These are phyloP conservation scores for Lipotes vexillifer DNA, from an alignment of 2,113 vertebrate genomes.

Conservation along the genomic window DNA sequence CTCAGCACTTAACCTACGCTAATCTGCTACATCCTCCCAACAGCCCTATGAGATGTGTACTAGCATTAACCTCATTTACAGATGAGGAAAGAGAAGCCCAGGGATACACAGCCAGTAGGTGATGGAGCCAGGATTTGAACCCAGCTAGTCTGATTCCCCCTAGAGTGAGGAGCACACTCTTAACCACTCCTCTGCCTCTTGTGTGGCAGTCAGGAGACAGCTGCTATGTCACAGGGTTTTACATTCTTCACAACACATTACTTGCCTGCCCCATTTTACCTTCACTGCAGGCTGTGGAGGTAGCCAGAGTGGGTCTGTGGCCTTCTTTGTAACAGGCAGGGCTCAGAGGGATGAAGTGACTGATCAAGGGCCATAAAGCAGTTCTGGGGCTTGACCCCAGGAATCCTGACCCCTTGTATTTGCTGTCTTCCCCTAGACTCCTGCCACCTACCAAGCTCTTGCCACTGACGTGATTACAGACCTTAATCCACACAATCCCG, in stretches of 20 bases:
- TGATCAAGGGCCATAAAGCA: not conserved
- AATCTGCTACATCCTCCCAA: not conserved
- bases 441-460: not conserved
- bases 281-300: not conserved
- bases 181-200: not conserved
- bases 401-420: not conserved
- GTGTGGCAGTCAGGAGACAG: not conserved
- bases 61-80: not conserved
- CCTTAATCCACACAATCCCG: not conserved
- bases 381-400: not conserved
- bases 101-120: not conserved
- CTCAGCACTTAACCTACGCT: rapidly evolving
- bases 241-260: not conserved
- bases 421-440: not conserved
- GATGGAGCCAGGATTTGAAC: not conserved
- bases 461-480: not conserved
- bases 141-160: not conserved
- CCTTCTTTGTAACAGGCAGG: not conserved
- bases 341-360: not conserved
- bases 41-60: not conserved
- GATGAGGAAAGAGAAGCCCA: not conserved
- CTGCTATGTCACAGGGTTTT: not conserved
- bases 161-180: not conserved
- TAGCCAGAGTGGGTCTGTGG: not conserved
- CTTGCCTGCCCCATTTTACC: not conserved